These are phyloP conservation scores for Vanessa atalanta DNA, from an alignment of 1,140 invertebrate genomes.

Conservation along the genomic window DNA sequence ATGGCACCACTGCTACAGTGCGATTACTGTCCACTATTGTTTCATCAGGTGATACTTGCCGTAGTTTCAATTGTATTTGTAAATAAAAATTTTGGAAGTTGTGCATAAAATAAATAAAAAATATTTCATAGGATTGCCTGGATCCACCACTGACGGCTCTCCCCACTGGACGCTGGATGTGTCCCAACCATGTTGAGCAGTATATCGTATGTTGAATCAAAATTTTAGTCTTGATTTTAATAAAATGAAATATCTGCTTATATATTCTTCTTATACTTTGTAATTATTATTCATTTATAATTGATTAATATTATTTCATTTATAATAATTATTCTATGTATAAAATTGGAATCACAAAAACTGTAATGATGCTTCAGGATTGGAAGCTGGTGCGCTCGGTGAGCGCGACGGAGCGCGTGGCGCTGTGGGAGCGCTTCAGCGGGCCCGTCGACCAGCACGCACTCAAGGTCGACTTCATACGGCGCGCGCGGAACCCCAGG, in stretches of 20 bases:
- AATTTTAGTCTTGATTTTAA: not conserved
- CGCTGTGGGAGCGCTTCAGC: slow-evolving; percentile 91
- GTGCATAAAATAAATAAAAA: too few species aligned
- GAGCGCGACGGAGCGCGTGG: slow-evolving; percentile 90
- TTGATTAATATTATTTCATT: too few species aligned
- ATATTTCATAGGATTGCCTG: slow-evolving; percentile 87
- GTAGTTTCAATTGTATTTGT: not conserved
- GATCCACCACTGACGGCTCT: slow-evolving; percentile 94
- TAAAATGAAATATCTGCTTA: too few species aligned
- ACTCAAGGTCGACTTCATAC: slow-evolving; percentile 91
- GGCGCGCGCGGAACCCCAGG: slow-evolving; percentile 86
- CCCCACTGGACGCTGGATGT: slow-evolving; percentile 96
- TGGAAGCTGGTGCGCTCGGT: slow-evolving; percentile 89
- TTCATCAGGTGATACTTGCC: slow-evolving; percentile 84
- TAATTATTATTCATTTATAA: not conserved
- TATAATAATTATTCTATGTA: too few species aligned
- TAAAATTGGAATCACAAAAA: too few species aligned
- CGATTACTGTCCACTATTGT: slow-evolving; percentile 95
- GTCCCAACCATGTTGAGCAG: slow-evolving; percentile 96
- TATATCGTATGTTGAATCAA: slow-evolving; percentile 85
- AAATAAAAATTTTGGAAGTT: slow-evolving; percentile 9
- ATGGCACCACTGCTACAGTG: slow-evolving; percentile 92
- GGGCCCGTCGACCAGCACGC: slow-evolving; percentile 91
- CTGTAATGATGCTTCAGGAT: slow-evolving; percentile 82
- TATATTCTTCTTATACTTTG: too few species aligned